Evolutionary conservation across 2,797 vertebrate genomes (phyloP).

Genomic region (Echeneis naucrates): DNA sequence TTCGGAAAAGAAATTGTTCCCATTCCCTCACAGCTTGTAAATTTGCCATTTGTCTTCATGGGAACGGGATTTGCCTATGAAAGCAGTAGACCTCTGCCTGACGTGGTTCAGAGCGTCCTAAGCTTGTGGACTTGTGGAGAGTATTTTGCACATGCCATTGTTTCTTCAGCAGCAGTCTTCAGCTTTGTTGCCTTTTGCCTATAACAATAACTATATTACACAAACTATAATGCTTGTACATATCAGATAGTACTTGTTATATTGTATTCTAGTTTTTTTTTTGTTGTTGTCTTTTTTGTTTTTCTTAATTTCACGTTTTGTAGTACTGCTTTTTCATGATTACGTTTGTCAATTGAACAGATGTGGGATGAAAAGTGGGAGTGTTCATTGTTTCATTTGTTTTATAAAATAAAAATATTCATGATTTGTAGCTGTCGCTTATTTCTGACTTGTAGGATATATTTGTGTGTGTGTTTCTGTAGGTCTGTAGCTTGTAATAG

Average conservation of each 20-base stretch:
- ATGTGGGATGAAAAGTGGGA: slow-evolving; percentile 79
- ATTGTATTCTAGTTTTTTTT: slow-evolving; percentile 69
- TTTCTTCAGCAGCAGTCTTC: slow-evolving; percentile 78
- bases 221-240: slow-evolving; percentile 83
- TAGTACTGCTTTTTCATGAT: slow-evolving; percentile 87
- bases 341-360: slow-evolving; percentile 80
- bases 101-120: slow-evolving; percentile 29
- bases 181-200: slow-evolving; percentile 83
- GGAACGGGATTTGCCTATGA: slow-evolving; percentile 38
- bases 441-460: neutral
- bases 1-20: slow-evolving; percentile 16
- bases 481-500: neutral
- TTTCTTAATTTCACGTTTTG: slow-evolving; percentile 84
- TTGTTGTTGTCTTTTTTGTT: slow-evolving; percentile 46
- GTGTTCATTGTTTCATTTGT: slow-evolving; percentile 81
- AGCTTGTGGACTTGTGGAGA: slow-evolving; percentile 77
- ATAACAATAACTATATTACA: slow-evolving; percentile 74
- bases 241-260: slow-evolving; percentile 85
- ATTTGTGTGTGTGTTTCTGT: neutral
- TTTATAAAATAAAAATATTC: slow-evolving; percentile 82
- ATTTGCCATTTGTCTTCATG: slow-evolving; percentile 47
- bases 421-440: slow-evolving; percentile 65
- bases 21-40: slow-evolving; percentile 51
- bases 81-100: slow-evolving; percentile 40
- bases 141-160: slow-evolving; percentile 82